A percentile compares a stretch with the other conserved stretches of the same genome.
Conservation (phyloP, 2,888 invertebrate genomes). For the Phalera bucephala region DNA sequence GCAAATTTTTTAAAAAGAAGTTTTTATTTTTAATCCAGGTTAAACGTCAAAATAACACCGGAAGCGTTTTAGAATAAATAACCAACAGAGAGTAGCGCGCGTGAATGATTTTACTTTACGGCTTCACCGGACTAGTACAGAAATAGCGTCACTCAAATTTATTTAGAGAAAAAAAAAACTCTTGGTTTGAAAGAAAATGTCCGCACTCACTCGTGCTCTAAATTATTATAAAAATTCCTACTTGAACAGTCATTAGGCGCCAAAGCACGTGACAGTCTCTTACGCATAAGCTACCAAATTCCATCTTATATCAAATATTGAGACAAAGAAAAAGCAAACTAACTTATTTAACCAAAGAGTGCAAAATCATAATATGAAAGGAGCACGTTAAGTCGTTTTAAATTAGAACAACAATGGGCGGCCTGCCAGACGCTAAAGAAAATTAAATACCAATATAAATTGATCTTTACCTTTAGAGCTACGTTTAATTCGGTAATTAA, state of each 20-base stretch:
- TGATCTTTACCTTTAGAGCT: conserved; percentile 10
- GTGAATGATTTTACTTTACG: too few relatives aligned
- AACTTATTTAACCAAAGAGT: conserved; percentile 6
- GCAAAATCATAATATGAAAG: conserved; percentile 4
- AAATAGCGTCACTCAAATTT: too few relatives aligned
- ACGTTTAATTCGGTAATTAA: background rate
- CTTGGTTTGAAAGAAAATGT: conserved; percentile 9
- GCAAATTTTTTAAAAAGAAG: too few relatives aligned
- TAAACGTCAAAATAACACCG: too few relatives aligned
- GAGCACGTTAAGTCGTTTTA: conserved; percentile 9
- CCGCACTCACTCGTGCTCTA: conserved; percentile 10
- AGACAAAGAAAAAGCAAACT: conserved; percentile 8
- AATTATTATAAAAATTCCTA: conserved; percentile 16
- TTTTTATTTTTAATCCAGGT: too few relatives aligned
- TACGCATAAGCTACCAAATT: conserved; percentile 1
- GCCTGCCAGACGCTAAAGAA: conserved; percentile 21
- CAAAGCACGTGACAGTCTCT: conserved; percentile 13
- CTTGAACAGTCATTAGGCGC: conserved; percentile 9
- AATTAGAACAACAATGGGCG: conserved; percentile 13
- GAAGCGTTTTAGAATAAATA: too few relatives aligned
- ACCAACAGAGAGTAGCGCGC: too few relatives aligned
- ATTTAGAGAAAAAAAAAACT: background rate
- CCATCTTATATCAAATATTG: background rate
- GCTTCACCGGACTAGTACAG: too few relatives aligned
- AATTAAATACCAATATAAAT: conserved; percentile 8